These are phyloP conservation scores for Abscondita cerata DNA, from an alignment of 2,888 invertebrate species.

Conservation along the genomic window DNA sequence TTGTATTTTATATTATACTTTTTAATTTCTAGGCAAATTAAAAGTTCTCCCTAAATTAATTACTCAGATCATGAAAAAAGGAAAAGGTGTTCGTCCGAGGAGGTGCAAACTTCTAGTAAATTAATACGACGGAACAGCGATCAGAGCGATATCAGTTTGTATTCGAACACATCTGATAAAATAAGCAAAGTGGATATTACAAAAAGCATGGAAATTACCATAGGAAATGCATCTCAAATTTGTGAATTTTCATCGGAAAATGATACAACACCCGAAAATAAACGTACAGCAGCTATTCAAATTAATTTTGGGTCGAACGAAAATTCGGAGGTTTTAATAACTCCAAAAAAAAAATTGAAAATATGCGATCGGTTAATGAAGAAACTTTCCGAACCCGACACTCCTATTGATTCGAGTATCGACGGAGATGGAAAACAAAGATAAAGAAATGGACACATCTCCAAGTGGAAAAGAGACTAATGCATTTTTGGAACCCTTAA, in stretches of 20 bases:
- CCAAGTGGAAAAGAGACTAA: not conserved
- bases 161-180: constrained; percentile 48
- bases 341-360: constrained; percentile 49
- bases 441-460: not conserved
- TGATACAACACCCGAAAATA: constrained; percentile 21
- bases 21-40: constrained; percentile 39
- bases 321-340: constrained; percentile 43
- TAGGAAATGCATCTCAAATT: constrained; percentile 42
- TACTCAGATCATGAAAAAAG: constrained; percentile 12
- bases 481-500: constrained; percentile 11
- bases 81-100: constrained; percentile 27
- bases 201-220: constrained; percentile 50
- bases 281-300: constrained; percentile 46
- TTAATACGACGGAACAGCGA: constrained; percentile 48
- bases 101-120: constrained; percentile 32
- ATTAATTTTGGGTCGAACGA: constrained; percentile 44
- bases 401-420: constrained; percentile 9
- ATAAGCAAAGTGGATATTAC: constrained; percentile 48
- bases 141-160: constrained; percentile 47
- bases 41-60: constrained; percentile 28
- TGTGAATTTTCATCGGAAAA: too few relatives aligned
- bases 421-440: not conserved
- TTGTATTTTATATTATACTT: too few relatives aligned
- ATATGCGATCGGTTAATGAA: constrained; percentile 54
- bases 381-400: constrained; percentile 44